phyloP scores from a whole-genome alignment of 2,113 vertebrate genomes.

The Paralichthys olivaceus region DNA sequence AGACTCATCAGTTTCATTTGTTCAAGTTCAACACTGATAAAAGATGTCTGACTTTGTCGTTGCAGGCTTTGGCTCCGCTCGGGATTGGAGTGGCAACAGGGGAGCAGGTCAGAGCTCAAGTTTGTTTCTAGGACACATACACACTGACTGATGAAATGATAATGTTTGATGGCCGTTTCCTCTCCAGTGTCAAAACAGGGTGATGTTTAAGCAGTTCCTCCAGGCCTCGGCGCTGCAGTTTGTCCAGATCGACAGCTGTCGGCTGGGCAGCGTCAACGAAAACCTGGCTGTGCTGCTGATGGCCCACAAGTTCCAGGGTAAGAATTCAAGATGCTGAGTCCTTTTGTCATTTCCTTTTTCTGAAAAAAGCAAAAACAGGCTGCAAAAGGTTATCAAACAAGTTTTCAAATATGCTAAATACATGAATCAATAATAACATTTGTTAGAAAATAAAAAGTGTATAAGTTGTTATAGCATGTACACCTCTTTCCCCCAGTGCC shows the following conservation, averaged over 20 bases:
- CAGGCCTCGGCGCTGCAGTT: conserved; percentile 87
- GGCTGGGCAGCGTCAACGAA: conserved; percentile 89
- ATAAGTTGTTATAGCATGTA: too few species aligned
- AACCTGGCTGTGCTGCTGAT: conserved; percentile 88
- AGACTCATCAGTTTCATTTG: too few species aligned
- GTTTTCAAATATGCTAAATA: too few species aligned
- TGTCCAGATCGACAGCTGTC: conserved; percentile 90
- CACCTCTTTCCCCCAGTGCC: conserved; percentile 79
- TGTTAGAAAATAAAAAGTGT: too few species aligned
- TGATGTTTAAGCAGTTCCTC: conserved; percentile 91
- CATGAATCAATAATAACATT: too few species aligned
- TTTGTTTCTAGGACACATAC: neutral
- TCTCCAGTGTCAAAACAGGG: conserved; percentile 83
- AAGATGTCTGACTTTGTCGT: conserved; percentile 18
- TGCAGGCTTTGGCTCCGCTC: conserved; percentile 82
- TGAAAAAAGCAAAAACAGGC: too few species aligned
- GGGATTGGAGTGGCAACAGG: conserved; percentile 84
- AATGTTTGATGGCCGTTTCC: neutral
- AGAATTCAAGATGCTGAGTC: neutral
- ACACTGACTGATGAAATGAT: neutral
- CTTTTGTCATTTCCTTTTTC: too few species aligned
- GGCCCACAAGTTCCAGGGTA: conserved; percentile 87
- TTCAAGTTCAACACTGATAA: too few species aligned
- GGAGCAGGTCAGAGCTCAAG: conserved; percentile 81
- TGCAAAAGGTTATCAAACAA: too few species aligned